A percentile compares a stretch with the other conserved stretches of the same genome.
phyloP scores from a whole-genome alignment of 1,140 invertebrate species.

The Drosophila serrata region DNA sequence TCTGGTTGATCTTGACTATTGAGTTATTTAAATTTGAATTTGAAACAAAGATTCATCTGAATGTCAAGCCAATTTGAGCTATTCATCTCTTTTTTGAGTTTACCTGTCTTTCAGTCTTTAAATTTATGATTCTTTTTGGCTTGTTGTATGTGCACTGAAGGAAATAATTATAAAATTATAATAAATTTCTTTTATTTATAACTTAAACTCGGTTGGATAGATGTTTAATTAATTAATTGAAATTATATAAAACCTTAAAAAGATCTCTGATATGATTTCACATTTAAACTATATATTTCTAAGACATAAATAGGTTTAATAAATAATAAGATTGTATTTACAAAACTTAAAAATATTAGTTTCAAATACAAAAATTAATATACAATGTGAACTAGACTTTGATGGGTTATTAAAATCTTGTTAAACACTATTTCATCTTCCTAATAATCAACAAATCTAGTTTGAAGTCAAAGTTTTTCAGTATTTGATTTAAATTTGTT shows the following conservation, averaged over 20 bases:
- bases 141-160: background rate
- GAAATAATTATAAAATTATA: background rate
- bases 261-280: accelerated
- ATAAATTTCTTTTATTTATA: no score
- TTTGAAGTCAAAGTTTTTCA: no score
- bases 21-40: conserved; percentile 6
- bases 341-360: background rate
- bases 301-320: no score
- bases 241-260: background rate
- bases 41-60: conserved; percentile 5
- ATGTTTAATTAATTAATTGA: no score
- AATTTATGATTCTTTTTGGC: no score
- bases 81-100: conserved; percentile 1
- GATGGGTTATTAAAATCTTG: no score
- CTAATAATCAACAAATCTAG: background rate
- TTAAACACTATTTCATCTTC: no score
- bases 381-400: no score
- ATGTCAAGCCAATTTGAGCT: conserved; percentile 11
- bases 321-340: background rate
- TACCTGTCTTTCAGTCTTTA: conserved; percentile 1
- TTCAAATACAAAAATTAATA: background rate
- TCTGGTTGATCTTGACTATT: conserved; percentile 2
- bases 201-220: background rate
- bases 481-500: background rate
- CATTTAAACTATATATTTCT: background rate